phyloP scores from a whole-genome alignment of 2,797 vertebrate genomes.

The Coracias cyanogaster region DNA sequence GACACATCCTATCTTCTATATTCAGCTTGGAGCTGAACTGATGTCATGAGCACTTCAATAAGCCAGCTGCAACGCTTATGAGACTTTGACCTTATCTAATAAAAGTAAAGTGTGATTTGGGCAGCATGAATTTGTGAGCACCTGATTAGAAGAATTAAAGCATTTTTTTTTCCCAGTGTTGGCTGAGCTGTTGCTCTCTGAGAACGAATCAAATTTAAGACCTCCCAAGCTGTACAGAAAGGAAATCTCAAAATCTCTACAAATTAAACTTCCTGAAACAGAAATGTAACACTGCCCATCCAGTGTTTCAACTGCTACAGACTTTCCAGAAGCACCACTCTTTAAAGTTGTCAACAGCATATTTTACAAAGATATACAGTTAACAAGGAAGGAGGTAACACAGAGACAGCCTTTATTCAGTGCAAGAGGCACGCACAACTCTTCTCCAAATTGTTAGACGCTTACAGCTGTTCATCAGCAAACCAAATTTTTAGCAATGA shows the following conservation, averaged over 20 bases:
- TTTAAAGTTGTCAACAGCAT: constrained; percentile 50
- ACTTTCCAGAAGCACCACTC: constrained; percentile 39
- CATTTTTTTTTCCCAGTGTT: neutral
- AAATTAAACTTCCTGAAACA: neutral
- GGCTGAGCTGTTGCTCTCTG: neutral
- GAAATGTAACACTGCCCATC: neutral
- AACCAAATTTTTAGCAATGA: neutral
- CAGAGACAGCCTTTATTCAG: constrained; percentile 5
- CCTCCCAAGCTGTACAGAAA: rapidly evolving
- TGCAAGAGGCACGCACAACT: neutral
- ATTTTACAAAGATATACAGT: constrained; percentile 22
- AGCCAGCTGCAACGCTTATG: neutral
- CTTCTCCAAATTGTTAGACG: neutral
- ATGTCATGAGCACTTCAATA: neutral
- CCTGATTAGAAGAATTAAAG: neutral
- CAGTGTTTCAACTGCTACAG: neutral
- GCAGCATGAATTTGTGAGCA: neutral
- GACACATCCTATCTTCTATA: neutral
- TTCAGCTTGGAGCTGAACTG: neutral
- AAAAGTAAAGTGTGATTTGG: neutral
- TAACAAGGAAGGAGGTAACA: neutral
- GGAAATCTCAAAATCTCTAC: neutral
- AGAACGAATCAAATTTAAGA: neutral
- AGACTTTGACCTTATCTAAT: neutral
- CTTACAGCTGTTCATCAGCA: neutral